Evolutionary conservation across 2,888 invertebrate species (phyloP), one percentile per base, ranked within the genome.

Genomic region (Julus scandinavius): DNA sequence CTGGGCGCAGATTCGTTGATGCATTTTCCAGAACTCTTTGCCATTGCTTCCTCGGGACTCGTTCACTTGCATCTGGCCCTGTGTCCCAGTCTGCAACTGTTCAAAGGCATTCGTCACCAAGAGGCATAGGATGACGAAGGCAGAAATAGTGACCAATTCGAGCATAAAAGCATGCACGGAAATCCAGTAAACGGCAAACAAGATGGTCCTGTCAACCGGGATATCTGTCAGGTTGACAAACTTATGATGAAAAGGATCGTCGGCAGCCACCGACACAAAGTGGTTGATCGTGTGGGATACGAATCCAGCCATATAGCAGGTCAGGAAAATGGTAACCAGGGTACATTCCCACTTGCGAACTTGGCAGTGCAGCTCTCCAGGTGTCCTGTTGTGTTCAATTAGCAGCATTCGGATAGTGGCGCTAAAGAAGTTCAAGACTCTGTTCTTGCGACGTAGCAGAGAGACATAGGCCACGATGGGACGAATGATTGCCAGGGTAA

Each of bases 101-200:
- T 54, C 15, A 11, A 54, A 54, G 54, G 15, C 54, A 15, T 15
- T 11, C 6, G 15, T 15, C 54, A 54, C 2, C 15, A 15, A 15
- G 54, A 54, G 54, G 54, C 54, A 54, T 2, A 54, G 2, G 54
- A 54, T 15, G 54, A 54, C 54, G 6, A 85, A 38, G 40, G 85
- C 41, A 6, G 85, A 85, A 29, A 85, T 85, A 6, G 45, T n/a
- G 41, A 45, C 85, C 85, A 85, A 40, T 17, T 40, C 40, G 54
- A 54, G 54, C 54, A 54, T 54, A n/a, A 40, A 40, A 1, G 41
- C 85, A 38, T 85, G 45, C 6, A n/a, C 17, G 3, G 45, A 41
- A 9, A 40, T n/a, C 41, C 41, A 29, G 45, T 85, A 40, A 1
- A n/a, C 41, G 85, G 40, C 41, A 17, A 40, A 40, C n/a, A 85